Evolutionary conservation across 1,140 invertebrate species (phyloP).

Genomic region (Cydia pomonella): DNA sequence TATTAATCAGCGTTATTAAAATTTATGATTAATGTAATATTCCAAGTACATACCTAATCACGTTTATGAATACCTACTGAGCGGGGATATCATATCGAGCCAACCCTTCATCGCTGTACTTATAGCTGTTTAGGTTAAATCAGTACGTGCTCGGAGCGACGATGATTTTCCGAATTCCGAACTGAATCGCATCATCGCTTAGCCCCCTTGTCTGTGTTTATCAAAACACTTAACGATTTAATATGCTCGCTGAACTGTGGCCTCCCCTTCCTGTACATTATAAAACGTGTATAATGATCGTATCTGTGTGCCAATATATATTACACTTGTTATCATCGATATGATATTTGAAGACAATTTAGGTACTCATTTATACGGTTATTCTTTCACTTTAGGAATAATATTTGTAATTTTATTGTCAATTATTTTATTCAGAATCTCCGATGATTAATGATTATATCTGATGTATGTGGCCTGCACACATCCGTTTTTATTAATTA

Average conservation of each 20-base stretch:
- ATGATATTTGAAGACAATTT: no score
- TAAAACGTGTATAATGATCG: constrained; percentile 38
- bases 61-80: constrained; percentile 1
- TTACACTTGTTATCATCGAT: background rate
- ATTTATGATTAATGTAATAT: no score
- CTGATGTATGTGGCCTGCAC: no score
- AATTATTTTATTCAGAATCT: no score
- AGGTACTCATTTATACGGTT: no score
- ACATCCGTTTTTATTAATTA: no score
- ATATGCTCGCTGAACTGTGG: constrained; percentile 67
- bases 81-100: background rate
- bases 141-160: constrained; percentile 52
- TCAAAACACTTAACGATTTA: constrained; percentile 79
- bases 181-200: constrained; percentile 63
- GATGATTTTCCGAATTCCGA: constrained; percentile 70
- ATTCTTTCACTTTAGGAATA: no score
- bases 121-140: constrained; percentile 10
- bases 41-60: background rate
- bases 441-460: no score
- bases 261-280: constrained; percentile 51
- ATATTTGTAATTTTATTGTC: no score
- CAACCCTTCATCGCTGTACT: constrained; percentile 10
- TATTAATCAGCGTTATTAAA: no score
- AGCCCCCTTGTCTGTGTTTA: constrained; percentile 72
- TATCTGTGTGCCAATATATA: constrained; percentile 25